Percentiles rank a stretch among this genome's conserved stretches.
Conservation (phyloP, 1,140 invertebrate genomes). For the Leptopilina clavipes region DNA sequence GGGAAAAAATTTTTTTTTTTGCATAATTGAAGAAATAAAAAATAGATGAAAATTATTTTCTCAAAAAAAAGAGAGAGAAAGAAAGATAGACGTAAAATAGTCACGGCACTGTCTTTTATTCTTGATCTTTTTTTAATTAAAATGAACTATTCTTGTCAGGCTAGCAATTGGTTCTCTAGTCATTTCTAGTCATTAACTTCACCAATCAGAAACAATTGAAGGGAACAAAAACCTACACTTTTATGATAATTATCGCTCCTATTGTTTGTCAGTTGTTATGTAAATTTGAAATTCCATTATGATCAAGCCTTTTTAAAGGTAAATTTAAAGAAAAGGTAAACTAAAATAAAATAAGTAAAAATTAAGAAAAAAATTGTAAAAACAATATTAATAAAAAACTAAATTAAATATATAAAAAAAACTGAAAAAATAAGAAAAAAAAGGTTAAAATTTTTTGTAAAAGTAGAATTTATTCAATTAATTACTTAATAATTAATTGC, state of each 20-base stretch:
- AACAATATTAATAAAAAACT: too few species aligned
- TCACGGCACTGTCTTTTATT: not conserved
- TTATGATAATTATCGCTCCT: too few species aligned
- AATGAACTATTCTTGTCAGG: conserved; percentile 7
- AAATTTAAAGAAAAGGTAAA: too few species aligned
- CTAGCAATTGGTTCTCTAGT: conserved; percentile 2
- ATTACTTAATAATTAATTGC: too few species aligned
- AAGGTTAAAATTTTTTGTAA: too few species aligned
- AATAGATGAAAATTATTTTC: not conserved
- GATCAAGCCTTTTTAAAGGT: too few species aligned
- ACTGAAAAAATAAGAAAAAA: not conserved
- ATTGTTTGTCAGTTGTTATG: too few species aligned
- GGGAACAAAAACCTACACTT: not conserved
- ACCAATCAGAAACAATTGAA: not conserved
- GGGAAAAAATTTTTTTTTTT: not conserved
- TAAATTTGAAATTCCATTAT: not conserved
- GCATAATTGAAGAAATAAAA: not conserved
- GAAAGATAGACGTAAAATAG: not conserved
- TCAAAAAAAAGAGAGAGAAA: too few species aligned
- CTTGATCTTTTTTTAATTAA: not conserved
- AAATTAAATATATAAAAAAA: not conserved
- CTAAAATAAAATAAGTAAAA: not conserved
- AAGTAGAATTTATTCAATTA: not conserved
- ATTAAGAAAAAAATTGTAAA: too few species aligned
- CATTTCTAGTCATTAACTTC: not conserved